Conservation (phyloP, 2,113 vertebrate genomes). For the Andinoacara biseriatus region DNA sequence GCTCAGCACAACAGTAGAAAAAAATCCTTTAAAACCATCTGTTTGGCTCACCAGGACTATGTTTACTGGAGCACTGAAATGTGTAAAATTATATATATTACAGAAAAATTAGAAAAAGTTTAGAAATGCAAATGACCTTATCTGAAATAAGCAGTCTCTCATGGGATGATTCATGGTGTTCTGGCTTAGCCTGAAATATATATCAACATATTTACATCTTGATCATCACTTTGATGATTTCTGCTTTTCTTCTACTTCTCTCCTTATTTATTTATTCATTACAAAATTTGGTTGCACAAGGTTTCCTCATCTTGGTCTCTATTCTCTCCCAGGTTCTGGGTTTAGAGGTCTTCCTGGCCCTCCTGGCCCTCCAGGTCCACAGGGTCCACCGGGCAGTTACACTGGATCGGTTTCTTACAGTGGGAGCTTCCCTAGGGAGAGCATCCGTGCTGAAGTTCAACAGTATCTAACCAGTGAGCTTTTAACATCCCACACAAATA, state of each 20-base stretch:
- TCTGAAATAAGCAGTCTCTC: neutral
- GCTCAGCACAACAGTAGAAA: neutral
- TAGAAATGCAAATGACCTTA: neutral
- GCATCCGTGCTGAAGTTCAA: conserved; percentile 89
- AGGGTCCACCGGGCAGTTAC: conserved; percentile 84
- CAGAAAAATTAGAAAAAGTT: neutral
- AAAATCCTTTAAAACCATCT: neutral
- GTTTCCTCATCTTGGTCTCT: neutral
- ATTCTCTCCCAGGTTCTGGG: conserved; percentile 64
- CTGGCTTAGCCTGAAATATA: neutral
- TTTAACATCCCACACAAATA: neutral
- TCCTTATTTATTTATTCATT: neutral
- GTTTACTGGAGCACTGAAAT: neutral
- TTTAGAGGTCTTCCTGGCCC: conserved; percentile 80
- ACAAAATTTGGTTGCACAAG: neutral
- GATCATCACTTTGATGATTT: too few relatives aligned
- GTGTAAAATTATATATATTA: neutral
- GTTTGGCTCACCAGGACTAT: neutral
- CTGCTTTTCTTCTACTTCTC: neutral
- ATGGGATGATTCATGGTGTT: rapidly evolving
- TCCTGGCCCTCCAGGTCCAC: conserved; percentile 90
- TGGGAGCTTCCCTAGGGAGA: conserved; percentile 80
- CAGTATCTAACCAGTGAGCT: conserved; percentile 90
- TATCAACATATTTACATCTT: neutral
- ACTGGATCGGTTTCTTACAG: conserved; percentile 78